Conservation (phyloP, 2,888 invertebrate species). For the Herminia tarsipennalis region DNA sequence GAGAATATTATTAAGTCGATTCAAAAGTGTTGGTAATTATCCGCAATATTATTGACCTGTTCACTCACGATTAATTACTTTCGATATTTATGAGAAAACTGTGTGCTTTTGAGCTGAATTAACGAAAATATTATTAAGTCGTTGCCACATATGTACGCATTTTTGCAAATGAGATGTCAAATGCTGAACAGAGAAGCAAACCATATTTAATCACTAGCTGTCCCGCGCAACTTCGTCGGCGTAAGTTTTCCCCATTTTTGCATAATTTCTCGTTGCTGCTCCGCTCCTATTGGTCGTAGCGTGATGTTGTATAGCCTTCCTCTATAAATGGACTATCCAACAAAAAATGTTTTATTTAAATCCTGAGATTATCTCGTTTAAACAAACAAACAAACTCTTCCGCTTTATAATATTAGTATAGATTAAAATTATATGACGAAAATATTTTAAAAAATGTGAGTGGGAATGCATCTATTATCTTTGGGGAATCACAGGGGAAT, state of each 20-base stretch:
- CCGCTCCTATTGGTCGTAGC: too few relatives aligned
- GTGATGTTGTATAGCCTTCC: too few relatives aligned
- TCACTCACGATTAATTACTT: constrained; percentile 17
- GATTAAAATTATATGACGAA: constrained; percentile 29
- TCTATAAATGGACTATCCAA: too few relatives aligned
- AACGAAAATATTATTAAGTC: neutral
- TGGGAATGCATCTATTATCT: constrained; percentile 25
- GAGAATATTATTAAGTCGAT: neutral
- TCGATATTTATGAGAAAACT: neutral
- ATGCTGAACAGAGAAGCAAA: constrained; percentile 9
- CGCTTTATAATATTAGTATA: too few relatives aligned
- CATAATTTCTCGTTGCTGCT: too few relatives aligned
- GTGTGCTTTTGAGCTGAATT: neutral
- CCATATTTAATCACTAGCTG: constrained; percentile 20
- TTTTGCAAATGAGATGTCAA: constrained; percentile 7
- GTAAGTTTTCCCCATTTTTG: too few relatives aligned
- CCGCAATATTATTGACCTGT: constrained; percentile 18
- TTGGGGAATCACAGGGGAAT: too few relatives aligned
- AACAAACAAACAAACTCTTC: too few relatives aligned
- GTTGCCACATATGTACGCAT: constrained; percentile 1
- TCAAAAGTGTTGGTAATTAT: constrained; percentile 17
- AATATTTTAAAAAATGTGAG: constrained; percentile 15
- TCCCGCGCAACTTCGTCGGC: too few relatives aligned
- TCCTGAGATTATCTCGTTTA: too few relatives aligned
- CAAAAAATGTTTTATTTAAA: too few relatives aligned